Percentiles rank a stretch among this genome's conserved stretches.
These are phyloP conservation scores for Cheirogaleus major DNA, from an alignment of 2,797 vertebrate genomes.

Conservation along the genomic window DNA sequence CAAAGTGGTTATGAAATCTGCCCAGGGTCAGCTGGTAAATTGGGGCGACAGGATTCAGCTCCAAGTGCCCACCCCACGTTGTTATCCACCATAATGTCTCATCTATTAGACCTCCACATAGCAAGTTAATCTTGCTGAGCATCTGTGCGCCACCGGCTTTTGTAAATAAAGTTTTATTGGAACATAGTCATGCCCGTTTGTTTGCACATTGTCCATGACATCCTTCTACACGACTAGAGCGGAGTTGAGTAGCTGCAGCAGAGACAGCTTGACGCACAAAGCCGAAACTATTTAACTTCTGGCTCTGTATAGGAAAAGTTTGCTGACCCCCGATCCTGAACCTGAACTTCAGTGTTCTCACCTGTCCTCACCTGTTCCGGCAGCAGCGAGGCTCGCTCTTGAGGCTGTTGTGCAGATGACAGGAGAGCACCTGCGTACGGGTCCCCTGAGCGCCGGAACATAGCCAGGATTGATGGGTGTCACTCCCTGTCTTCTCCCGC, in stretches of 20 bases:
- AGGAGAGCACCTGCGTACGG: too few relatives aligned
- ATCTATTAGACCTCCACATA: neutral
- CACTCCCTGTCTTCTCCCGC: neutral
- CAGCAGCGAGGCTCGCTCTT: fast-evolving
- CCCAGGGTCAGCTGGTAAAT: neutral
- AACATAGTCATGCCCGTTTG: neutral
- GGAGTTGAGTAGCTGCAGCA: neutral
- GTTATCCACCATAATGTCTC: neutral
- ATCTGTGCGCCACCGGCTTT: neutral
- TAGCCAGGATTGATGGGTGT: fast-evolving
- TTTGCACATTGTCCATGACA: neutral
- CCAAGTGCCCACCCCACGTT: neutral
- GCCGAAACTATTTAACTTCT: neutral
- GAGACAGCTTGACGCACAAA: fast-evolving
- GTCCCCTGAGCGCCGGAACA: fast-evolving
- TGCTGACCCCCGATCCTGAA: neutral
- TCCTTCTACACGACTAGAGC: neutral
- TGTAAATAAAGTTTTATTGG: neutral
- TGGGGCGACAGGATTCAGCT: fast-evolving
- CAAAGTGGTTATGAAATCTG: neutral
- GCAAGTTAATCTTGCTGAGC: neutral
- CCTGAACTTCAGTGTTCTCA: neutral
- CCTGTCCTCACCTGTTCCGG: neutral
- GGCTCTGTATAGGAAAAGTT: neutral
- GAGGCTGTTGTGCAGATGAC: neutral